Base-by-base conservation (phyloP, 1,140 invertebrate species). In the Drosophila kikkawai region DNA sequence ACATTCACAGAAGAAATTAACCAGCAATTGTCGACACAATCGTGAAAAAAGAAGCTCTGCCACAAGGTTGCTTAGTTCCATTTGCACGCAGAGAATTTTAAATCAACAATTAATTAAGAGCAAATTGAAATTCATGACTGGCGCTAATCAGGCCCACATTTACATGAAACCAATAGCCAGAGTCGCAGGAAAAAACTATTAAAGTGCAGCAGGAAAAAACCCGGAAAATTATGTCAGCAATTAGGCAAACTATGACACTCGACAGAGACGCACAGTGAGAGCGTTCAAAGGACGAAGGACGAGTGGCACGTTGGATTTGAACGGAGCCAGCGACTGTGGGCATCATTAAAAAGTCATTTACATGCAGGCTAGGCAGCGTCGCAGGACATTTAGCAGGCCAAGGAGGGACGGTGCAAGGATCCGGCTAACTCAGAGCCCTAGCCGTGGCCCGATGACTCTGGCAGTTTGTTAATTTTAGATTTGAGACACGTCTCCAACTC, bases 321-420 rank as follows among this genome's bases (percentile, higher is more conserved):
- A 45, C 17, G 42, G 17, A 48, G 26, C 34, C 36, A 22, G 34
- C 42, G 45, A 51, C 37, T 19, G 56, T 47, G 79, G 78, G 59
- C 85, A 90, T 90, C 86, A 90, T 90, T 90, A 90, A 90, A 90
- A 90, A 90, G 79, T 86, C 86, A 90, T 90, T 90, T 90, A 90
- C 85, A 90, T 90, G 85, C 85, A 90, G 78, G 65, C 82, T 71
- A 60, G 69, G 63, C 65, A 41, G 67, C 61, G 57, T 83, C 68
- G 73, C 70, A 80, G 81, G 77, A 73, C 81, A 84, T 75, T 85
- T 85, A 70, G 70, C 63, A 66, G 57, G 36, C 44, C 12, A 44
- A 56, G 29, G n/a, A 29, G 29, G 36, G 41, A 56, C 4, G 51
- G 4, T n/a, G 22, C 3, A 11, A 12, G 22, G 56, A 59, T 63